phyloP scores from a whole-genome alignment of 1,140 invertebrate species.

The Drosophila watanabei region DNA sequence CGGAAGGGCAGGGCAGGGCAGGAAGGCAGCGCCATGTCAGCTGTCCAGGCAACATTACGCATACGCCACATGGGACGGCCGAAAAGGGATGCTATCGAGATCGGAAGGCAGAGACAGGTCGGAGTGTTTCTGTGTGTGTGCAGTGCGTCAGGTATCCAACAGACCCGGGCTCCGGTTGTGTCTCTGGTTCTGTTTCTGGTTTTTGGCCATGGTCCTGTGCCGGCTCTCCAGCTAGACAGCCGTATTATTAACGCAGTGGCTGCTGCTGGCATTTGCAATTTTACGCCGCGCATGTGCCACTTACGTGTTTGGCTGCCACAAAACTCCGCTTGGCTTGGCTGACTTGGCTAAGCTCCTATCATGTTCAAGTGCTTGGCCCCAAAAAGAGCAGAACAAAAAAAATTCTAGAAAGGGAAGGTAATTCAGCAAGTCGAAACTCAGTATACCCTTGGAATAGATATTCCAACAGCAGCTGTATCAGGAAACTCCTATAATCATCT shows the following conservation, averaged over 20 bases:
- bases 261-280: slow-evolving; percentile 67
- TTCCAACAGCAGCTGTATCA: neutral
- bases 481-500: neutral
- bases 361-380: slow-evolving; percentile 80
- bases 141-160: slow-evolving; percentile 44
- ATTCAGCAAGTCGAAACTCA: neutral
- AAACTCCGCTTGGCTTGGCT: slow-evolving; percentile 60
- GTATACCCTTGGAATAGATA: neutral
- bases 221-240: slow-evolving; percentile 58
- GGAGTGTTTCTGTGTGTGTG: slow-evolving; percentile 42
- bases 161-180: slow-evolving; percentile 20
- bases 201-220: slow-evolving; percentile 19
- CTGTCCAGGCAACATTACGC: slow-evolving; percentile 64
- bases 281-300: slow-evolving; percentile 76
- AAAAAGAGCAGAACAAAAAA: slow-evolving; percentile 51
- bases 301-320: slow-evolving; percentile 74
- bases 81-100: slow-evolving; percentile 5
- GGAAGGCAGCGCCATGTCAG: slow-evolving; percentile 42
- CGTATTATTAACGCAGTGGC: slow-evolving; percentile 76
- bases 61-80: slow-evolving; percentile 67
- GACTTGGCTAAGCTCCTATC: slow-evolving; percentile 75
- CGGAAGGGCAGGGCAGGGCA: slow-evolving; percentile 20
- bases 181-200: slow-evolving; percentile 35
- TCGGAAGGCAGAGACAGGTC: slow-evolving; percentile 19
- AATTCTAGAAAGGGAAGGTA: neutral